These are phyloP conservation scores for Proterorhinus semilunaris DNA, from an alignment of 2,113 vertebrate genomes.

Conservation along the genomic window DNA sequence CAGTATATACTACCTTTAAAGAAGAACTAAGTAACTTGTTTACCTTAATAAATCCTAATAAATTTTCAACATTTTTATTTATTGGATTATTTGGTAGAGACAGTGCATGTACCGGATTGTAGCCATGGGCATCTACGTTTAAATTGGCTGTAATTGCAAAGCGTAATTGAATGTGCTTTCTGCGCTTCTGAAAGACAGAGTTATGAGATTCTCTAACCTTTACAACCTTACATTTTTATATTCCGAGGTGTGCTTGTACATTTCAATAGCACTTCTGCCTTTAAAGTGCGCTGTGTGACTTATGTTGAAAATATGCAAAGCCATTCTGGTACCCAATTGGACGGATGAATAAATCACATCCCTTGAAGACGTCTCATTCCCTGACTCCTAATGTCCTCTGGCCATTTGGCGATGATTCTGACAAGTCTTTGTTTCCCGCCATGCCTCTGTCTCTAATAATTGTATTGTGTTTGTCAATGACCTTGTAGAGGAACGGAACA, in stretches of 20 bases:
- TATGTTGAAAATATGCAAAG: constrained; percentile 28
- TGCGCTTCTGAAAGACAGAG: neutral
- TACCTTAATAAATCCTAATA: too few species aligned
- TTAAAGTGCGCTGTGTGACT: constrained; percentile 10
- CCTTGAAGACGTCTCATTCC: constrained; percentile 37
- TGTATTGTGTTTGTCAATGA: constrained; percentile 60
- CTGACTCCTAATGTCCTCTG: constrained; percentile 46
- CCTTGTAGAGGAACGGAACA: constrained; percentile 67
- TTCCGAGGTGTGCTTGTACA: neutral
- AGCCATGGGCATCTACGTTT: too few species aligned
- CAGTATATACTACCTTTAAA: too few species aligned
- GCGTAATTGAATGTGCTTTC: too few species aligned
- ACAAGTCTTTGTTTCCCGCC: constrained; percentile 55
- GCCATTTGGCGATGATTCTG: constrained; percentile 50
- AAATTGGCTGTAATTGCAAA: too few species aligned
- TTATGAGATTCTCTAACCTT: neutral
- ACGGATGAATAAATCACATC: constrained; percentile 55
- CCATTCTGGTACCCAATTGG: constrained; percentile 34
- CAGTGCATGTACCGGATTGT: too few species aligned
- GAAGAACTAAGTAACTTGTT: too few species aligned
- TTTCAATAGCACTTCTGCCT: neutral
- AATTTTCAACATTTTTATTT: neutral
- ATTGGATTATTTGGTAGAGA: too few species aligned
- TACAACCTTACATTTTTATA: neutral
- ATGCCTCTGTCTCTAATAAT: constrained; percentile 51